phyloP scores from a whole-genome alignment of 2,888 invertebrate genomes.

The Sminthurides aquaticus region DNA sequence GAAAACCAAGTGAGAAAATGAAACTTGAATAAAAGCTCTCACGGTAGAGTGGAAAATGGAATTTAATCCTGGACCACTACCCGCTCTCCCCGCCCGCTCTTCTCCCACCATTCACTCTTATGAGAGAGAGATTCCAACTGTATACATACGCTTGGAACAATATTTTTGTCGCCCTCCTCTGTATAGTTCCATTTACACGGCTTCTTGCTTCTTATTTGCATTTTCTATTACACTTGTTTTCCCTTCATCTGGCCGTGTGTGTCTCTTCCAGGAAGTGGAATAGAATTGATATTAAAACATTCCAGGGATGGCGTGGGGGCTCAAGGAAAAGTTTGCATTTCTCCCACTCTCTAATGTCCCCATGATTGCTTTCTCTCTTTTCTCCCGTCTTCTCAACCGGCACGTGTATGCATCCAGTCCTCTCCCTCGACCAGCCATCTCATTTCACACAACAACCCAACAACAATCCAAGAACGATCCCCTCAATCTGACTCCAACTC shows the following conservation, averaged over 20 bases:
- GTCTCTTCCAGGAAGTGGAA: neutral
- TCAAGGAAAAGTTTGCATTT: constrained; percentile 23
- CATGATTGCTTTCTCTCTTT: neutral
- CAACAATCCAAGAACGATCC: too few species aligned
- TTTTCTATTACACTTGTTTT: neutral
- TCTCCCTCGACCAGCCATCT: too few species aligned
- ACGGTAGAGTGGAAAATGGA: too few species aligned
- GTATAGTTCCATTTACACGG: neutral
- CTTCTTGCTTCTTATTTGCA: neutral
- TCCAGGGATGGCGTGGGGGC: constrained; percentile 21
- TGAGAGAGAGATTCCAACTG: neutral
- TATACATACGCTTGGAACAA: neutral
- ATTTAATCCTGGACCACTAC: too few species aligned
- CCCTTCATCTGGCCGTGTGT: constrained; percentile 1
- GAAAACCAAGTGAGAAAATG: too few species aligned
- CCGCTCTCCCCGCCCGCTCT: too few species aligned
- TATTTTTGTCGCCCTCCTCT: neutral
- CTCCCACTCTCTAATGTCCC: constrained; percentile 7
- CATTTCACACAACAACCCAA: too few species aligned
- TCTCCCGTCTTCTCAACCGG: neutral
- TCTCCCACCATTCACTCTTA: too few species aligned
- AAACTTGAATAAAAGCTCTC: too few species aligned
- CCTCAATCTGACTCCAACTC: too few species aligned
- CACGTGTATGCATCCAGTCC: neutral
- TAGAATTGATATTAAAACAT: constrained; percentile 23